A percentile compares a stretch with the other conserved stretches of the same genome.
Evolutionary conservation across 2,797 vertebrate genomes (phyloP).

Genomic region (Eulemur mongoz): DNA sequence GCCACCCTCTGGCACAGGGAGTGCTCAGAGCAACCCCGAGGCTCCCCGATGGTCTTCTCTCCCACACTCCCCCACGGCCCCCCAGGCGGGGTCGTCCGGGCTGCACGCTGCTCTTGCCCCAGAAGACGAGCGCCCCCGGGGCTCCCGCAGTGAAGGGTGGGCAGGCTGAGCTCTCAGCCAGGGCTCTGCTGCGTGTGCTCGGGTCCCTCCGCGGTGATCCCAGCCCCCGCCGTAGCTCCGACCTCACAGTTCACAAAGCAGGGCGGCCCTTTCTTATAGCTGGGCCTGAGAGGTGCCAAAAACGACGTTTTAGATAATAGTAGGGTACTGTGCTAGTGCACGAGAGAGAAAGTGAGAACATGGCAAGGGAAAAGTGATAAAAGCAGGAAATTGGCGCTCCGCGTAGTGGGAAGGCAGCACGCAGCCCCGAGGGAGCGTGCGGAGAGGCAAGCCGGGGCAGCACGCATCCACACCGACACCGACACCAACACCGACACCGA

Average conservation of each 20-base stretch:
- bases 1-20: neutral
- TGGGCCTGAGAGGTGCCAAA: neutral
- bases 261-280: neutral
- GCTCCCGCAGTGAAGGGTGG: neutral
- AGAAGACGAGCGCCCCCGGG: neutral
- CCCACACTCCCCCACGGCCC: neutral
- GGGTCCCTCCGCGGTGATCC: neutral
- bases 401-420: fast-evolving
- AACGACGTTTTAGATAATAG: neutral
- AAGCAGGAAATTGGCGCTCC: neutral
- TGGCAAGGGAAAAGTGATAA: neutral
- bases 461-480: no score
- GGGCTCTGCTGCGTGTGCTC: neutral
- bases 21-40: neutral
- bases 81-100: neutral
- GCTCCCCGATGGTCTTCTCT: neutral
- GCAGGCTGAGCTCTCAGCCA: neutral
- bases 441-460: neutral
- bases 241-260: neutral
- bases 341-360: neutral
- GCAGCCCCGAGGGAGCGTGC: no score
- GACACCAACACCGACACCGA: no score
- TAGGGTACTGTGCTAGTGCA: neutral
- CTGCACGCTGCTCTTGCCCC: no score
- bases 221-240: neutral